A percentile compares a stretch with the other conserved stretches of the same genome.
phyloP scores from a whole-genome alignment of 1,140 invertebrate species.

The Panulirus ornatus region DNA sequence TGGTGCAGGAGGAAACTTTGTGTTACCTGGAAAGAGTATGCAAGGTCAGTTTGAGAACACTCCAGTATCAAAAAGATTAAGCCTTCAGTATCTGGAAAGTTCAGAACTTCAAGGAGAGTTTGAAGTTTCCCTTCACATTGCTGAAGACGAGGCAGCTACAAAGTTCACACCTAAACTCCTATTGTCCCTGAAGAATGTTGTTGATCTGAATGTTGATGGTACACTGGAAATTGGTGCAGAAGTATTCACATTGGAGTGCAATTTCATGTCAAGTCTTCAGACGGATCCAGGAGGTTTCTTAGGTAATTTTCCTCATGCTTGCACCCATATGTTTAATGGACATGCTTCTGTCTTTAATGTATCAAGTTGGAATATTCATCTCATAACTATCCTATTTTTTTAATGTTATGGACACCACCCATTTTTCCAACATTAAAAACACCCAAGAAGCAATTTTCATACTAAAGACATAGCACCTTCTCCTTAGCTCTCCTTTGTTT shows the following conservation, averaged over 20 bases:
- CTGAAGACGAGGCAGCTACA: background rate
- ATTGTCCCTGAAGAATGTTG: background rate
- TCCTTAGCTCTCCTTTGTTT: too few relatives aligned
- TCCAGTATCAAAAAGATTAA: background rate
- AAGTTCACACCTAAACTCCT: background rate
- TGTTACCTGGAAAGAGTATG: constrained; percentile 32
- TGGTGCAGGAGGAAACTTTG: background rate
- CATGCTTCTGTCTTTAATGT: too few relatives aligned
- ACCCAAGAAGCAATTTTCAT: too few relatives aligned
- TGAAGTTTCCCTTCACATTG: background rate
- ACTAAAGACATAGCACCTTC: too few relatives aligned
- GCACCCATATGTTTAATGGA: too few relatives aligned
- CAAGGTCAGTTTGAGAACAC: constrained; percentile 23
- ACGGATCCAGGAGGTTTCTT: background rate
- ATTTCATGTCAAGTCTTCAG: constrained; percentile 17
- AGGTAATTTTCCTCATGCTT: constrained; percentile 25
- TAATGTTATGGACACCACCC: too few relatives aligned
- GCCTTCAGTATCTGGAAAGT: constrained; percentile 30
- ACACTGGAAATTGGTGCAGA: background rate
- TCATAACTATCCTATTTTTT: too few relatives aligned
- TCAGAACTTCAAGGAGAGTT: constrained; percentile 36
- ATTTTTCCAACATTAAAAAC: too few relatives aligned
- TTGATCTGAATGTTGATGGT: background rate
- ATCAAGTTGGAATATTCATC: too few relatives aligned
- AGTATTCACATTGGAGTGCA: background rate